Base-by-base conservation (phyloP, 1,140 invertebrate genomes). In the Calephelis nemesis region DNA sequence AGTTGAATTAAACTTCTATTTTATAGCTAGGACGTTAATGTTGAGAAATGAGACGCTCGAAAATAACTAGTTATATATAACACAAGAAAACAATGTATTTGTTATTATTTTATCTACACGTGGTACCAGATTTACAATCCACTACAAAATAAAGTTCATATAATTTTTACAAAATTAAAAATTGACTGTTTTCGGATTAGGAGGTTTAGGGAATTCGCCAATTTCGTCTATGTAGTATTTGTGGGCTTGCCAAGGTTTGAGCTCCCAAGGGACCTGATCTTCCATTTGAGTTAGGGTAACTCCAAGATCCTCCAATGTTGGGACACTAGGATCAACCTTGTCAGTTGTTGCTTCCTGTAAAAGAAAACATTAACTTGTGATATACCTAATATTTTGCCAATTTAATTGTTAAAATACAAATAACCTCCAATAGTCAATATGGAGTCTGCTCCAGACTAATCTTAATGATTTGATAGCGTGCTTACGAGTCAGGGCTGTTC, bases 281-380 rank as follows among this genome's bases (percentile, higher is more conserved):
- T 98, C 97, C 88, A 98, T 94, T 1, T 91, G 72, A 0, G 94
- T 96, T 49, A 97, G 91, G 54, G 87, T 91, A 0, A 99, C 94
- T 52, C 97, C 97, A 70, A 99, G 93, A 93, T 99, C 98, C 85
- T 97, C 96, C 54, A 99, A 85, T 0, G 95, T 97, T 15, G 96
- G 97, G 40, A 97, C 80, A 13, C 93, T 94, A 13, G 84, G 78
- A 5, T 93, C 74, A 8, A 96, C 88, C 13, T 86, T 83, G 86
- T 99, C 98, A 47, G 94, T 95, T 4, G 95, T 93, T 74, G 94
- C 93, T 88, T 98, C 97, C 94, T 97, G 85, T 15, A 72, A 76
- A 60, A 65, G 65, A 19, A 79, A 67, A 19, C n/a, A 47, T 30
- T 30, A 30, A 4, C 2, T 1, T 4, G 30, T 30, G 30, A 30